Evolutionary conservation across 2,113 vertebrate genomes (phyloP).

Genomic region (Alaudala cheleensis): DNA sequence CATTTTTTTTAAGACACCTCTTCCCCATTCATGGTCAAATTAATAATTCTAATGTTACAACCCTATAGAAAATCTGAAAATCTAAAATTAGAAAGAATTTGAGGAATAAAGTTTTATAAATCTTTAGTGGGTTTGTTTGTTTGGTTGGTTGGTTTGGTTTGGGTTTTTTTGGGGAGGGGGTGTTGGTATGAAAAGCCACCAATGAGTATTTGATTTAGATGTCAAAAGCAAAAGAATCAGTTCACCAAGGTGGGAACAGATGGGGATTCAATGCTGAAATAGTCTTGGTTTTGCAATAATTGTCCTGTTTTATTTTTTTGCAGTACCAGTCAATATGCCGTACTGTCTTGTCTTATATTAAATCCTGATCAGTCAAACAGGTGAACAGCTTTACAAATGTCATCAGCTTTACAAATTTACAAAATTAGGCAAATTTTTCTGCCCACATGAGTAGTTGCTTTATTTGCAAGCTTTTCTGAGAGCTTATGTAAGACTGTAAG

Average conservation of each 20-base stretch:
- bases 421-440: neutral
- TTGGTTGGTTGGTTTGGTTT: neutral
- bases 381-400: neutral
- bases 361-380: neutral
- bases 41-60: neutral
- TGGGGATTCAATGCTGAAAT: neutral
- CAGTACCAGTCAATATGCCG: too few relatives aligned
- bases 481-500: neutral
- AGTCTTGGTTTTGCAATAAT: neutral
- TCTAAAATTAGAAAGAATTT: neutral
- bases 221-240: neutral
- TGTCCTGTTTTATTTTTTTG: too few relatives aligned
- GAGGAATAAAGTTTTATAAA: neutral
- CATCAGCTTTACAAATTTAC: neutral
- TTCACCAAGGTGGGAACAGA: neutral
- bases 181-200: neutral
- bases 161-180: too few relatives aligned
- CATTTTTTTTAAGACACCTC: rapidly evolving
- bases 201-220: neutral
- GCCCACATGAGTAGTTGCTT: neutral
- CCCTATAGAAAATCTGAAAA: neutral
- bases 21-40: neutral
- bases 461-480: neutral
- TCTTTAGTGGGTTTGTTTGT: neutral
- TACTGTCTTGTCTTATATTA: neutral